Conservation (phyloP, 2,888 invertebrate genomes). For the Parnassius apollo region DNA sequence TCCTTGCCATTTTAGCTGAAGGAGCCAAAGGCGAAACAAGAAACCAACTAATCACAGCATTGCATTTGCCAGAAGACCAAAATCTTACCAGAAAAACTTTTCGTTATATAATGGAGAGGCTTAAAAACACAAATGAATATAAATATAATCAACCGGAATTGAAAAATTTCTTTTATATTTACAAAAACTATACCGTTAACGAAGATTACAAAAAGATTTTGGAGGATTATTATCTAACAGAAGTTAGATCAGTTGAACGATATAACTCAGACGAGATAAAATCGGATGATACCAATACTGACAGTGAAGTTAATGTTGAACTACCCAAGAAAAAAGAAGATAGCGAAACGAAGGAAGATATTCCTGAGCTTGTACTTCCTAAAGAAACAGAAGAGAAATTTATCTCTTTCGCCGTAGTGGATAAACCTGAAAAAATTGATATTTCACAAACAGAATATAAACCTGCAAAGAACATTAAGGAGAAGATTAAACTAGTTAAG, state of each 20-base stretch:
- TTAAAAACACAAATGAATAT: slow-evolving; percentile 73
- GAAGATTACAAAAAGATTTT: slow-evolving; percentile 82
- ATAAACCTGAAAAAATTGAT: slow-evolving; percentile 69
- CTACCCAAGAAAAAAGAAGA: slow-evolving; percentile 58
- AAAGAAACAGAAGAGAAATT: slow-evolving; percentile 78
- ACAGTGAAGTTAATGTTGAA: slow-evolving; percentile 53
- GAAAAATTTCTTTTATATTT: slow-evolving; percentile 85
- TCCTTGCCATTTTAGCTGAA: slow-evolving; percentile 83
- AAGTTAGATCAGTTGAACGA: slow-evolving; percentile 80
- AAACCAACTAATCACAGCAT: slow-evolving; percentile 77
- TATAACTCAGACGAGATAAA: slow-evolving; percentile 55
- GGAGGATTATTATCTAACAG: slow-evolving; percentile 81
- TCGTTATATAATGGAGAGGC: slow-evolving; percentile 70
- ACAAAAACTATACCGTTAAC: slow-evolving; percentile 83
- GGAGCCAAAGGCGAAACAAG: slow-evolving; percentile 82
- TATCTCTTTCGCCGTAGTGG: slow-evolving; percentile 75
- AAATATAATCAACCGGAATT: slow-evolving; percentile 81
- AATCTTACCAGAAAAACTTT: slow-evolving; percentile 70
- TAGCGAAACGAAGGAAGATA: slow-evolving; percentile 49
- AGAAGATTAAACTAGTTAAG: slow-evolving; percentile 78
- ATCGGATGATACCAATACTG: slow-evolving; percentile 49
- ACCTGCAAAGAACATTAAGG: slow-evolving; percentile 75
- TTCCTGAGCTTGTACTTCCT: slow-evolving; percentile 58
- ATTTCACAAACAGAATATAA: slow-evolving; percentile 57
- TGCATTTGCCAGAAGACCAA: slow-evolving; percentile 78